Base-by-base conservation (phyloP, 2,888 invertebrate species). In the Gryllus longicercus region DNA sequence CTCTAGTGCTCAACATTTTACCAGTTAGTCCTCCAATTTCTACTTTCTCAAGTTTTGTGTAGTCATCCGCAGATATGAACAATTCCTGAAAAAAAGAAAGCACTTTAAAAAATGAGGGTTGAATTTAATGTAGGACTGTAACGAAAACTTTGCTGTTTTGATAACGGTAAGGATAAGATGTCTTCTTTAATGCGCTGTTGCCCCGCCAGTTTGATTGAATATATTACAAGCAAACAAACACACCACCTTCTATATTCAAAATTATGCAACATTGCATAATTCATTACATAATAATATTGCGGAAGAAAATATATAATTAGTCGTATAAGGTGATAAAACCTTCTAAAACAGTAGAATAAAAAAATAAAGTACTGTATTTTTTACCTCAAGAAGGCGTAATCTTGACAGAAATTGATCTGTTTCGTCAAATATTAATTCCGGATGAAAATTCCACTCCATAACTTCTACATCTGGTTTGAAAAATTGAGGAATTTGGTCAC, bases 31-130 rank as follows among this genome's bases (percentile, higher is more conserved):
- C 95, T 75, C 93, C 93, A 81, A 95, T 90, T 85, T 94, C 94
- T 1, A 96, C 92, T 86, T 95, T 96, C 86, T 98, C 97, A 82
- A 97, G 87, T 86, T 96, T 96, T 76, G 92, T 87, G 86, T 96
- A 96, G 86, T 97, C 97, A 3, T 92, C 88, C 0, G 93, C 93
- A 0, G 94, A 92, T 75, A 92, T 91, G 83, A 97, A 91, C 82
- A 97, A 90, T 2, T 89, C 88, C 87, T 93, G 89, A 63, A 75
- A 84, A 81, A 25, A 25, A 76, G 38, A 2, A 23, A 23, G 25
- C 38, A 38, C 8, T 8, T 38, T 38, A 4, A 38, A 5, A 38
- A 38, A 38, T 5, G 38, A 8, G 38, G 5, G 4, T 38, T 38
- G 38, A 5, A 8, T 38, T 38, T 38, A 38, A 8, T 38, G 5